Evolutionary conservation across 1,140 invertebrate genomes (phyloP).

Genomic region (Bombus cullumanus): DNA sequence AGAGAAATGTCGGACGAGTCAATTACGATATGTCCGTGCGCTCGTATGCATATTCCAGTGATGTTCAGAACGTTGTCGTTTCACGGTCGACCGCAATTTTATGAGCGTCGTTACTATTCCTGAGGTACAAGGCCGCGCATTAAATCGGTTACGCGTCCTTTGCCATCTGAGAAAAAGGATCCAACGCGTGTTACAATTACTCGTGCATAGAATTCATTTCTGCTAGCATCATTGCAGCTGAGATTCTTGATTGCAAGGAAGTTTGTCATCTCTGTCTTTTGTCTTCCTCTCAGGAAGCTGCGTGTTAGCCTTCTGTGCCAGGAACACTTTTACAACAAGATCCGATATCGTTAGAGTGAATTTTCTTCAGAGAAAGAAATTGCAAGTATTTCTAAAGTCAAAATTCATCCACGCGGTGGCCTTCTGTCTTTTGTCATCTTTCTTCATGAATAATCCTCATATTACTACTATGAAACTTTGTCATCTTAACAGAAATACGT

Average conservation of each 20-base stretch:
- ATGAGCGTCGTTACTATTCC: conserved; percentile 35
- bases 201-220: neutral
- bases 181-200: conserved; percentile 24
- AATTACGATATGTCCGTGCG: conserved; percentile 3
- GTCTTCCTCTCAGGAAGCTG: no score
- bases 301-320: no score
- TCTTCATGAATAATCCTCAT: no score
- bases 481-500: no score
- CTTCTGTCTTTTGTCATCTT: no score
- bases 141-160: conserved; percentile 22
- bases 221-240: neutral
- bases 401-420: no score
- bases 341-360: no score
- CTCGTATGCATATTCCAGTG: conserved; percentile 5
- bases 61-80: conserved; percentile 18
- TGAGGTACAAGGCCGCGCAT: conserved; percentile 27
- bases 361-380: no score
- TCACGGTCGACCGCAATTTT: conserved; percentile 43
- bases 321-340: no score
- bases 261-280: neutral
- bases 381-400: no score
- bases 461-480: no score
- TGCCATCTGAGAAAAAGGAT: neutral
- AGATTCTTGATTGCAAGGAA: no score
- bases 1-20: conserved; percentile 7